Base-by-base conservation (phyloP, 2,888 invertebrate genomes). In the Exocentrus adspersus region DNA sequence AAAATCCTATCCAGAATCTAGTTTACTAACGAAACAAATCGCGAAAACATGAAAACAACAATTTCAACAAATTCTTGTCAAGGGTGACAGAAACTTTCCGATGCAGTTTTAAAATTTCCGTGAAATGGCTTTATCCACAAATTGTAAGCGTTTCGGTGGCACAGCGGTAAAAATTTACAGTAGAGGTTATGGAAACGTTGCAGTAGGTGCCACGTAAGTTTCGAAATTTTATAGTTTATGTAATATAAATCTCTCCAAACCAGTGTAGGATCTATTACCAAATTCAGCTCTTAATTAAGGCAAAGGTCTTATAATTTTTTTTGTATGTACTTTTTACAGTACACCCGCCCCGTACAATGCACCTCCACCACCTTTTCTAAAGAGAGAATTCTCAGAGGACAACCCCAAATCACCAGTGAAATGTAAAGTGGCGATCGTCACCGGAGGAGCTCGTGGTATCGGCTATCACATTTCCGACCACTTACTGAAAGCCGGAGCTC, bases 391-490 rank as follows among this genome's bases (percentile, higher is more conserved):
- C 20, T 28, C 24, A 5, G 20, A 41, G 9, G n/a, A n/a, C n/a
- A n/a, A n/a, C n/a, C n/a, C n/a, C n/a, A 24, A 43, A 9, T n/a
- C 20, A 16, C 60, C 63, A 1, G 17, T 41, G 7, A 88, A 88
- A 81, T 89, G 89, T 69, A 89, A 89, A 80, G 88, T 90, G 62
- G 90, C 88, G 42, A 82, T 91, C 65, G 86, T 91, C 60, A 91
- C 90, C 21, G 91, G 90, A 37, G 90, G 87, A 45, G 89, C 89
- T 16, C 86, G 87, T 58, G 90, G 90, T 62, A 88, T 91, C 69
- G 90, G 90, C 2, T 84, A 87, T 59, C 86, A 88, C 2, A 89
- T 87, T 74, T 87, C 87, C 70, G 87, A 89, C 71, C 88, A 89
- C 74, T 78, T 91, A 32, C 82, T 91, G 56, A 87, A 87, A 76